Evolutionary conservation across 2,888 invertebrate genomes (phyloP).

Genomic region (Diarsia brunnea): DNA sequence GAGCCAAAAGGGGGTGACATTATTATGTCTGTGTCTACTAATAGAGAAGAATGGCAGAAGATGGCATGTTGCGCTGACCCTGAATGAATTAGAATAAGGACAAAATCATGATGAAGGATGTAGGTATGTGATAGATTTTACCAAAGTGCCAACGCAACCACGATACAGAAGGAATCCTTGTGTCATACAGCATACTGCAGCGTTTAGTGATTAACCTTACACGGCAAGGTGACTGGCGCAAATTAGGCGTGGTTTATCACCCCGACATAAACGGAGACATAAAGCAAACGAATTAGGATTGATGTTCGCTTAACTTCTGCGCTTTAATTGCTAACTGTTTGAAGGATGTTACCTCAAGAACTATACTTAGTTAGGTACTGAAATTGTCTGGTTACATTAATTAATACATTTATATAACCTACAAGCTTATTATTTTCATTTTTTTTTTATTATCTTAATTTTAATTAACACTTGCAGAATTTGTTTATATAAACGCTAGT

Average conservation of each 20-base stretch:
- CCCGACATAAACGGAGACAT: conserved; percentile 1
- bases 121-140: background rate
- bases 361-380: background rate
- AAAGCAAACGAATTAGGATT: conserved; percentile 12
- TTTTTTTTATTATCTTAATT: background rate
- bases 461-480: background rate
- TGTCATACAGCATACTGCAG: background rate
- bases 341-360: conserved; percentile 11
- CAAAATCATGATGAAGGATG: background rate
- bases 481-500: background rate
- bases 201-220: conserved; percentile 20
- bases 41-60: background rate
- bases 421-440: background rate
- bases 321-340: conserved; percentile 14
- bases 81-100: background rate
- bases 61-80: background rate
- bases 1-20: background rate
- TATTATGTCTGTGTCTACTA: background rate
- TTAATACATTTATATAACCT: background rate
- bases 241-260: conserved; percentile 25
- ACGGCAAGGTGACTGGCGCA: conserved; percentile 24
- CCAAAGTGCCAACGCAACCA: background rate
- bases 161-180: background rate
- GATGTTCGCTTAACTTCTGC: background rate
- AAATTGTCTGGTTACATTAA: background rate